phyloP scores from a whole-genome alignment of 2,888 invertebrate species.

The Caenorhabditis panamensis region DNA sequence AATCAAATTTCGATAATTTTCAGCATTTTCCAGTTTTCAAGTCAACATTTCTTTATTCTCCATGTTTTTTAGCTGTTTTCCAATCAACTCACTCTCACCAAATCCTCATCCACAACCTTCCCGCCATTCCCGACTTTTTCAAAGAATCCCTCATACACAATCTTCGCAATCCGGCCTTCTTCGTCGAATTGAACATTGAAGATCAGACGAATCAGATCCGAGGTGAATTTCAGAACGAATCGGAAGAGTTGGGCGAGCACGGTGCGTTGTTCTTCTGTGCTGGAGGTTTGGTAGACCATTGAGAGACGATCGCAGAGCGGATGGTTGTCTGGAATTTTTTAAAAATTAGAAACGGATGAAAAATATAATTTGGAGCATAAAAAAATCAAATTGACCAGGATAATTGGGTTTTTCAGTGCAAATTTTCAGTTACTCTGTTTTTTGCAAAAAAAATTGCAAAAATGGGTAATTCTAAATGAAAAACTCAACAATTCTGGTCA shows the following conservation, averaged over 20 bases:
- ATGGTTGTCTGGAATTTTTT: not conserved
- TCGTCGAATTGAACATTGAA: not conserved
- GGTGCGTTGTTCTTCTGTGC: not conserved
- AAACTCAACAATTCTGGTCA: no score
- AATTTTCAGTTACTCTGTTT: no score
- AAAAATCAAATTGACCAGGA: no score
- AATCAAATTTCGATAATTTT: no score
- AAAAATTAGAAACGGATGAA: not conserved
- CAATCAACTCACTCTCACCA: not conserved
- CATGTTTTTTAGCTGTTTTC: not conserved
- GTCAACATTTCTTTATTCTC: no score
- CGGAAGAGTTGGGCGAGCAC: slow-evolving; percentile 5
- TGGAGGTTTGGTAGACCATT: not conserved
- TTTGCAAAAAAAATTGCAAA: no score
- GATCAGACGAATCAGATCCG: not conserved
- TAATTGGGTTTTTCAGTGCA: no score
- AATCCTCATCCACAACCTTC: not conserved
- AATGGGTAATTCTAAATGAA: no score
- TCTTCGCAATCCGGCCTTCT: not conserved
- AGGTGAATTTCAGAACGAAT: not conserved
- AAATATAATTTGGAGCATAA: no score
- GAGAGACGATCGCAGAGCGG: not conserved
- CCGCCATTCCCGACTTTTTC: not conserved
- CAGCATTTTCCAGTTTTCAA: no score
- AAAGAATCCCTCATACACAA: not conserved